These are phyloP conservation scores for Dendrocincla tyrannina DNA, from an alignment of 2,797 vertebrate species.

Conservation along the genomic window DNA sequence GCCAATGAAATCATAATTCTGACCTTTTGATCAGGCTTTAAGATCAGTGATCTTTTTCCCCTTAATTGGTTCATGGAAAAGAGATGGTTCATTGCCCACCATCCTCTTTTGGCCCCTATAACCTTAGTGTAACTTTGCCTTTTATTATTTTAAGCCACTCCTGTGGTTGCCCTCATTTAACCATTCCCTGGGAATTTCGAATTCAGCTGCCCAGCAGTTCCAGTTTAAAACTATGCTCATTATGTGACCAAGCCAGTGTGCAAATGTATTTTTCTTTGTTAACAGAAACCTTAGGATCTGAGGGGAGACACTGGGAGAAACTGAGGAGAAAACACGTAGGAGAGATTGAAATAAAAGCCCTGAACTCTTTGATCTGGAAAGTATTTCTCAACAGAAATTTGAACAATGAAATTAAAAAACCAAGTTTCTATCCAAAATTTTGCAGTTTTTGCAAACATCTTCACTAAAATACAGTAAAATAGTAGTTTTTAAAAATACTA, in stretches of 20 bases:
- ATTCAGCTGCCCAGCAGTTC: not conserved
- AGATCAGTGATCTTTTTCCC: not conserved
- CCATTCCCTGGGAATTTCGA: not conserved
- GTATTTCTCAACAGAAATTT: not conserved
- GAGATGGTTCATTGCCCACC: not conserved
- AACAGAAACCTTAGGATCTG: not conserved
- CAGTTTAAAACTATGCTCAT: not conserved
- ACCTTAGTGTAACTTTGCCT: not conserved
- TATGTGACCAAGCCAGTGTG: not conserved
- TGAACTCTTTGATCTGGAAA: not conserved
- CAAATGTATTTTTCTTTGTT: not conserved
- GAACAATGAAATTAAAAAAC: not conserved
- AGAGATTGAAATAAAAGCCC: not conserved
- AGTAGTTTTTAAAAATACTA: not conserved
- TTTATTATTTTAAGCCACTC: not conserved
- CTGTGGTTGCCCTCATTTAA: not conserved
- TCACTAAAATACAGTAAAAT: not conserved
- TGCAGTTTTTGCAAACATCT: not conserved
- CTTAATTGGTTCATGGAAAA: not conserved
- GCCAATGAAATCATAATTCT: not conserved
- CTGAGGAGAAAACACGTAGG: not conserved
- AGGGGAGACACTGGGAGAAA: not conserved
- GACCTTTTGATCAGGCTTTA: not conserved
- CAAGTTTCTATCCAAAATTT: not conserved
- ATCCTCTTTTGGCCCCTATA: not conserved